These are phyloP conservation scores for Phalacrocorax pelagicus DNA, from an alignment of 2,113 vertebrate species.

Conservation along the genomic window DNA sequence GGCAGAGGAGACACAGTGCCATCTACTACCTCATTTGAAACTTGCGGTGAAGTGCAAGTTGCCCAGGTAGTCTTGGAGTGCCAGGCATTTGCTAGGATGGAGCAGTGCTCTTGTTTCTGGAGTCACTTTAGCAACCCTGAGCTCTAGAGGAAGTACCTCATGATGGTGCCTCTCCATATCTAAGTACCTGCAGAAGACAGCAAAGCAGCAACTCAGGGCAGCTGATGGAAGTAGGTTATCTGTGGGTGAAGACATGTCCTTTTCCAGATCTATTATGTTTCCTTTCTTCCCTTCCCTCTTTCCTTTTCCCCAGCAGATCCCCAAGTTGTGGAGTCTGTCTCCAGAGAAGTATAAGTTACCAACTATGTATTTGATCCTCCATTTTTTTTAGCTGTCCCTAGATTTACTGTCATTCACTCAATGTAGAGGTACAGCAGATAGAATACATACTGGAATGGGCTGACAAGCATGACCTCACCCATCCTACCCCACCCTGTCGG, in stretches of 20 bases:
- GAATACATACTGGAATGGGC: background rate
- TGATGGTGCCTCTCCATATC: background rate
- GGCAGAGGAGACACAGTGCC: background rate
- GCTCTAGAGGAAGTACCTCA: background rate
- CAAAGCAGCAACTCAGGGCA: background rate
- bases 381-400: background rate
- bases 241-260: background rate
- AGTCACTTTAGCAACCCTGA: background rate
- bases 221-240: background rate
- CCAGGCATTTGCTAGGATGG: background rate
- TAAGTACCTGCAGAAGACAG: background rate
- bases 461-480: background rate
- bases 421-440: fast-evolving
- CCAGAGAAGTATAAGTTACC: background rate
- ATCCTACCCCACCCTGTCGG: background rate
- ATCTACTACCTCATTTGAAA: background rate
- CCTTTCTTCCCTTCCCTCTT: background rate
- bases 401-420: too few relatives aligned
- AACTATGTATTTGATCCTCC: background rate
- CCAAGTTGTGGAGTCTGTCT: background rate
- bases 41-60: background rate
- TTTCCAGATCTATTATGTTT: background rate
- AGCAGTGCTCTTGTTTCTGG: background rate
- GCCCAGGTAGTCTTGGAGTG: background rate
- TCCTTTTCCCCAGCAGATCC: background rate